These are phyloP conservation scores for Aphelinus atriplicis DNA, from an alignment of 1,140 invertebrate species.

Conservation along the genomic window DNA sequence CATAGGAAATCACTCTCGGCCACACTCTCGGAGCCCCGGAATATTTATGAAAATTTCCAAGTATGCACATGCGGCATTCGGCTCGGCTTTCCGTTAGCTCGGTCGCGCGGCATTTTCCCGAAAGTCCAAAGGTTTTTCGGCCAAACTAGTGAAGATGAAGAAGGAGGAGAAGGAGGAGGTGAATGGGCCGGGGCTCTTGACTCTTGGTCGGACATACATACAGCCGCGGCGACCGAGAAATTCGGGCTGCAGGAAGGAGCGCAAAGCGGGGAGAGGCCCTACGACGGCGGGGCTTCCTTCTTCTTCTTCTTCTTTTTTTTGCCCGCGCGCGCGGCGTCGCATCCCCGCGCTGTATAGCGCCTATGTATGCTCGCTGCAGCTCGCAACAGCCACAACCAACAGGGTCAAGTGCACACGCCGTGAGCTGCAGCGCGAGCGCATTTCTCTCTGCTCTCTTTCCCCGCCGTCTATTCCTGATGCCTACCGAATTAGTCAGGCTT, in stretches of 20 bases:
- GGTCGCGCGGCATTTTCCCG: constrained; percentile 1
- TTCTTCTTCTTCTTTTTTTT: constrained; percentile 20
- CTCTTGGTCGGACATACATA: not conserved
- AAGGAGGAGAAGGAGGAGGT: too few species aligned
- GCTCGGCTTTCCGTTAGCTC: constrained; percentile 5
- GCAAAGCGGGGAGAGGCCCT: constrained; percentile 2
- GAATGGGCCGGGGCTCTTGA: too few species aligned
- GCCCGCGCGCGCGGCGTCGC: not conserved
- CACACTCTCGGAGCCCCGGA: not conserved
- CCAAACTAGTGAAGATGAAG: not conserved
- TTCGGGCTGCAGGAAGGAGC: constrained; percentile 2
- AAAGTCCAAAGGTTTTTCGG: constrained; percentile 24
- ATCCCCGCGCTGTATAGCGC: not conserved
- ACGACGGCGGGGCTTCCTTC: constrained; percentile 16
- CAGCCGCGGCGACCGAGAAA: not conserved
- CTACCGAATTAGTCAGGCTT: too few species aligned
- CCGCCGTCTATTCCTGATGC: too few species aligned
- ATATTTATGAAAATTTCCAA: constrained; percentile 23
- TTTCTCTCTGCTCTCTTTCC: too few species aligned
- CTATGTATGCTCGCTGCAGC: too few species aligned
- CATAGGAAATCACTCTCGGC: not conserved
- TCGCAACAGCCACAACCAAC: too few species aligned
- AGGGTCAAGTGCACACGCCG: too few species aligned
- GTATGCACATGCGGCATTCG: constrained; percentile 10
- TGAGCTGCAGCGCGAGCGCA: too few species aligned